These are phyloP conservation scores for Heteromyza rotundicornis DNA, from an alignment of 2,888 invertebrate species.

Conservation along the genomic window DNA sequence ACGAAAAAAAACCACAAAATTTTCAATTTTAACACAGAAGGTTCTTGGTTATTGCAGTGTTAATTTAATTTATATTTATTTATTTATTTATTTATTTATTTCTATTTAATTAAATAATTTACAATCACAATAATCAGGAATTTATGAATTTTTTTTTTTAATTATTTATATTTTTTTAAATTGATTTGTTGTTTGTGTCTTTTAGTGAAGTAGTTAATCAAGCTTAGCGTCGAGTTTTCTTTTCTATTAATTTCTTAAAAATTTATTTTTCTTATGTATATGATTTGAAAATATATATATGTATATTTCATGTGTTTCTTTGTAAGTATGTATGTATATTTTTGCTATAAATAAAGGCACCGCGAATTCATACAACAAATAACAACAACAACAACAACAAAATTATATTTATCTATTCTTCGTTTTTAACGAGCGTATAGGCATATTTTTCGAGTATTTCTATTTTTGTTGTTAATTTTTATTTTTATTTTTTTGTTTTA, in stretches of 20 bases:
- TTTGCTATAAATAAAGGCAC: constrained; percentile 59
- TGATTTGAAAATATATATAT: constrained; percentile 9
- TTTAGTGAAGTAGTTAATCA: not conserved
- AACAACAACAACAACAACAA: constrained; percentile 41
- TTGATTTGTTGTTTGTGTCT: constrained; percentile 18
- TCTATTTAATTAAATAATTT: not conserved
- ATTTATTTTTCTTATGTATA: constrained; percentile 24
- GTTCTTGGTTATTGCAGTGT: not conserved
- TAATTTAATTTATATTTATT: constrained; percentile 1
- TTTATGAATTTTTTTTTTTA: constrained; percentile 7
- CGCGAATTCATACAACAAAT: constrained; percentile 59
- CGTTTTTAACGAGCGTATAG: not conserved
- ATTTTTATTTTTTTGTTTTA: not conserved
- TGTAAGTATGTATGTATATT: constrained; percentile 36
- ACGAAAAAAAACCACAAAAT: not conserved
- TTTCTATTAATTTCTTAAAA: too few species aligned
- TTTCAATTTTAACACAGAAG: constrained; percentile 1
- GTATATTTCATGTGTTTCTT: constrained; percentile 20
- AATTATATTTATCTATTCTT: constrained; percentile 1
- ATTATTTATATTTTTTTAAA: constrained; percentile 34
- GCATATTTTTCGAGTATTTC: not conserved
- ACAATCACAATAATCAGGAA: constrained; percentile 26
- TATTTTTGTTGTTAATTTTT: not conserved
- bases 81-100: constrained; percentile 14
- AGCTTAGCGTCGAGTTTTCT: not conserved